Base-by-base conservation (phyloP, 2,113 vertebrate genomes). In the Xiphophorus couchianus region DNA sequence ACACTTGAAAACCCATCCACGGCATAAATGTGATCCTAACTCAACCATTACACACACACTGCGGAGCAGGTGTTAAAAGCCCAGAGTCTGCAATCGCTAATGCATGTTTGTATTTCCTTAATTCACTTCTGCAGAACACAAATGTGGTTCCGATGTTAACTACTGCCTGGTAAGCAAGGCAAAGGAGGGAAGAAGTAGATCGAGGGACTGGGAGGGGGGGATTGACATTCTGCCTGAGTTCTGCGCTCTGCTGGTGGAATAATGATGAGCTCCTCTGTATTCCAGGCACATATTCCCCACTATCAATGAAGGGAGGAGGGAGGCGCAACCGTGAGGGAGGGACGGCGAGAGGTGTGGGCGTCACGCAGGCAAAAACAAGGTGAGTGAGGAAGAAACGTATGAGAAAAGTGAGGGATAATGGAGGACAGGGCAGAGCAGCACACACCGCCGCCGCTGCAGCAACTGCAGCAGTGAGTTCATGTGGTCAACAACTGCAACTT, bases 221-320 rank as follows among this genome's bases (percentile, higher is more conserved):
- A 93, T 94, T 95, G 94, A 93, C 94, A 94, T 94, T 94, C 94
- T 87, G 85, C 83, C 85, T 78, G 42, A 92, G 87, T 82, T 54
- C 90, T 88, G 88, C 74, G 82, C 87, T 90, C 84, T 74, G 90
- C 91, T 92, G 63, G 86, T 89, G 84, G 94, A 94, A 95, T 95
- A 94, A 94, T 94, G 93, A 95, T 94, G 87, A 95, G 92, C 91
- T 93, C 66, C 78, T 95, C 92, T 90, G 94, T 86, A 95, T 94
- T 94, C 94, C 74, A 82, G 90, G 93, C 94, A 93, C 94, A 94
- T 92, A 88, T 86, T 69, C 87, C 86, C 88, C 88, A 92, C 94
- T 94, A 95, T 94, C 93, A 95, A 94, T 94, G 94, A 92, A 91
- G 79, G 82, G 81, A 90, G 76, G 85, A 77, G 81, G 73, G 77